Conservation (phyloP, 2,888 invertebrate species). For the Disparrhopalites patrizii region DNA sequence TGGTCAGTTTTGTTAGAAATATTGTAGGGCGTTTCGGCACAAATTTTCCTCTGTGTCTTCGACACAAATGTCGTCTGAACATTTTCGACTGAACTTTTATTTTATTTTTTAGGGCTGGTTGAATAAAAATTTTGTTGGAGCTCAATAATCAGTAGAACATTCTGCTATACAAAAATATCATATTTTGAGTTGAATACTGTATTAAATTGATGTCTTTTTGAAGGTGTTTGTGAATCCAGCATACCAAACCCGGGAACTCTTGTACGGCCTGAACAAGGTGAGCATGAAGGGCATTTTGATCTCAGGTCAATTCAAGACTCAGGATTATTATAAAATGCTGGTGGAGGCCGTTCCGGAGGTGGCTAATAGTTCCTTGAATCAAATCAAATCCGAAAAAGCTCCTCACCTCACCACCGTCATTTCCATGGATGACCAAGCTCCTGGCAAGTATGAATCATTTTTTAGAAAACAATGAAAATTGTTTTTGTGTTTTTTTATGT, state of each 20-base stretch:
- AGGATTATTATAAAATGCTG: constrained; percentile 66
- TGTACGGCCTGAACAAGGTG: constrained; percentile 69
- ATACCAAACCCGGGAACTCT: constrained; percentile 65
- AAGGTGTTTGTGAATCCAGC: constrained; percentile 74
- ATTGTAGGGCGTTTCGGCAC: too few species aligned
- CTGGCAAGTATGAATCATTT: background rate
- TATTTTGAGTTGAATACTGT: background rate
- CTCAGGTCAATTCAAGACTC: constrained; percentile 60
- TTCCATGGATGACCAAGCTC: constrained; percentile 23
- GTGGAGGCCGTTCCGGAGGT: constrained; percentile 61
- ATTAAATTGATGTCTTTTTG: constrained; percentile 22
- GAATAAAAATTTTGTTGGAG: too few species aligned
- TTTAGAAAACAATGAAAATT: background rate
- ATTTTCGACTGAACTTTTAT: too few species aligned
- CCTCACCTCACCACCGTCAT: constrained; percentile 60
- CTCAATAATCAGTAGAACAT: background rate
- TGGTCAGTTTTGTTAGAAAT: too few species aligned
- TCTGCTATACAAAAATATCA: background rate
- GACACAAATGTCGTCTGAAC: too few species aligned
- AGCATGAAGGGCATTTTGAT: constrained; percentile 64
- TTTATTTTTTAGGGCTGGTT: too few species aligned
- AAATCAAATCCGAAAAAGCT: constrained; percentile 54
- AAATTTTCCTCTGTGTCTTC: too few species aligned
- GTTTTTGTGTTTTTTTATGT: background rate
- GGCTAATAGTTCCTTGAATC: constrained; percentile 53